Conservation (phyloP, 2,113 vertebrate genomes). For the Pterocles gutturalis region DNA sequence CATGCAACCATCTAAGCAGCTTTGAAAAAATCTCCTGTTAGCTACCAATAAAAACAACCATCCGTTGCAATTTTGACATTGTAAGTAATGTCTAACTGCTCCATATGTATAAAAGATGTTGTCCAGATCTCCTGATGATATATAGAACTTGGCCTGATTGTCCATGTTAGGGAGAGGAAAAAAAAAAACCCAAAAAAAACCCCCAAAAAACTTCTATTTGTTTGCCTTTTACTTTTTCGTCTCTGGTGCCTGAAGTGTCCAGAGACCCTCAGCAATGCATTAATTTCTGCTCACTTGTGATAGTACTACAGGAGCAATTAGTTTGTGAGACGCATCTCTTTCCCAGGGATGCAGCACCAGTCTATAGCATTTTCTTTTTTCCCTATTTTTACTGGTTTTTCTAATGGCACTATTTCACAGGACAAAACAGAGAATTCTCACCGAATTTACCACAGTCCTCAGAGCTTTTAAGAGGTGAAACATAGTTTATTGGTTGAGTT, state of each 20-base stretch:
- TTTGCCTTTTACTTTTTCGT: background rate
- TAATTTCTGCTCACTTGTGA: background rate
- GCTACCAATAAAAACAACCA: background rate
- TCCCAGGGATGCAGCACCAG: background rate
- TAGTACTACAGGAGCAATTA: background rate
- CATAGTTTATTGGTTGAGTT: constrained; percentile 23
- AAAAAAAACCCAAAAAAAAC: background rate
- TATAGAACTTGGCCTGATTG: background rate
- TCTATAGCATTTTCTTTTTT: background rate
- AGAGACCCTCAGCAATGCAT: background rate
- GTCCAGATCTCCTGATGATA: background rate
- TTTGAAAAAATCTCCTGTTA: background rate
- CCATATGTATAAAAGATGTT: constrained; percentile 23
- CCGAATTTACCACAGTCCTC: background rate
- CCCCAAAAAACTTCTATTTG: background rate
- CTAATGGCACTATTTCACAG: background rate
- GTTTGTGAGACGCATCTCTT: background rate
- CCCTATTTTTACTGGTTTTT: background rate
- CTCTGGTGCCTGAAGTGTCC: background rate
- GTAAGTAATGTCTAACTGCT: background rate
- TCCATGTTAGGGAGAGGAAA: background rate
- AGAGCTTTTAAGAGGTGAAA: constrained; percentile 11
- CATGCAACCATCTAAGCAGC: background rate
- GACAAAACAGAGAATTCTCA: background rate
- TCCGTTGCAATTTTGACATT: background rate